phyloP scores from a whole-genome alignment of 64 coral and sea anemone genomes.

The Trachythela sp. region DNA sequence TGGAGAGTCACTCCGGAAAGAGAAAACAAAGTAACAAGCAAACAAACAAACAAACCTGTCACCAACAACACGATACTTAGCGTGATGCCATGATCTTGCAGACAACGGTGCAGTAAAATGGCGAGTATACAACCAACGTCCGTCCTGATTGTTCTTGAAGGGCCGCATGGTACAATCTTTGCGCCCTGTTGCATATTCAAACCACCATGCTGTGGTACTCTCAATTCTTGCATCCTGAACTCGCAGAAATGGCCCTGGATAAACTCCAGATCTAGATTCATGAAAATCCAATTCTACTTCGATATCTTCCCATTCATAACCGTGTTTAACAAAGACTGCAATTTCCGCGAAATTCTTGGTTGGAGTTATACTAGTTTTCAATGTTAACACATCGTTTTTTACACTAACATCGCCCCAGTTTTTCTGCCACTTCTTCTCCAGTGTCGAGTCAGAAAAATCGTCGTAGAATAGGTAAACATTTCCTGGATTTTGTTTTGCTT shows the following conservation, averaged over 20 bases:
- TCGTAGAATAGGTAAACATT: slow-evolving; percentile 75
- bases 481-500: slow-evolving; percentile 32
- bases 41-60: neutral
- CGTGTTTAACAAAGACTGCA: slow-evolving; percentile 39
- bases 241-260: neutral
- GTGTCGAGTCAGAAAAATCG: slow-evolving; percentile 41
- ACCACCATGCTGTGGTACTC: neutral
- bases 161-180: neutral
- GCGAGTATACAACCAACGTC: neutral
- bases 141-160: neutral
- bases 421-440: slow-evolving; percentile 26
- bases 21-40: too few species aligned
- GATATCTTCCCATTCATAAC: slow-evolving; percentile 50
- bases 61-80: neutral
- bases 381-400: slow-evolving; percentile 38
- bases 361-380: slow-evolving; percentile 41
- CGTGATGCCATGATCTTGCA: neutral
- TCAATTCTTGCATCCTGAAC: neutral
- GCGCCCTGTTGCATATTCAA: neutral
- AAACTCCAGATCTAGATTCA: slow-evolving; percentile 23
- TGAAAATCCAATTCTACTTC: slow-evolving; percentile 61
- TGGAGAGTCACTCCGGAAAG: too few species aligned
- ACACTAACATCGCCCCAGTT: slow-evolving; percentile 53
- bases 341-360: slow-evolving; percentile 29
- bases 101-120: neutral